phyloP scores from a whole-genome alignment of 2,888 invertebrate genomes.

The Agonopterix alstromeriana region DNA sequence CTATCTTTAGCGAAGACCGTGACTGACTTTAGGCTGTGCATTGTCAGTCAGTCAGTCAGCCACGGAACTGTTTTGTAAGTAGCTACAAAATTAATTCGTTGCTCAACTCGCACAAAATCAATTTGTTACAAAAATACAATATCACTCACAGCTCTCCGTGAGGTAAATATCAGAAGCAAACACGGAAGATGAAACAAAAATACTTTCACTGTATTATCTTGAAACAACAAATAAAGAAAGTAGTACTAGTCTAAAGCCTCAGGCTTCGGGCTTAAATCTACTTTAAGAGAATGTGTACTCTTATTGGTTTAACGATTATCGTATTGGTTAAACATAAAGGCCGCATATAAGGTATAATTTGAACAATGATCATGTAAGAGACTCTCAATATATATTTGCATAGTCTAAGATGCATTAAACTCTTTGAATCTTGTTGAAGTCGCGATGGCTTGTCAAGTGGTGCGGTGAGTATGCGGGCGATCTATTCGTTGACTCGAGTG shows the following conservation, averaged over 20 bases:
- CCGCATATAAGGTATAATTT: too few species aligned
- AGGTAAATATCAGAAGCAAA: slow-evolving; percentile 37
- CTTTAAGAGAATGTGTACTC: too few species aligned
- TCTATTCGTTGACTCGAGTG: slow-evolving; percentile 27
- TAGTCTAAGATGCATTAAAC: slow-evolving; percentile 36
- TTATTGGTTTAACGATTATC: too few species aligned
- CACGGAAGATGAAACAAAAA: slow-evolving; percentile 60
- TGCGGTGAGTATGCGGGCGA: slow-evolving; percentile 53
- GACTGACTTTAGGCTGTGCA: too few species aligned
- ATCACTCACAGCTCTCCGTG: slow-evolving; percentile 23
- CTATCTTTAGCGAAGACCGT: too few species aligned
- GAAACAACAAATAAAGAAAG: neutral
- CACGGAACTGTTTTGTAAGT: too few species aligned
- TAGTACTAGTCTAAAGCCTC: neutral
- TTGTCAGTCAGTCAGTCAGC: too few species aligned
- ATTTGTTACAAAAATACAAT: slow-evolving; percentile 51
- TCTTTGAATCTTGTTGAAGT: slow-evolving; percentile 9
- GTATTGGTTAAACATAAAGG: too few species aligned
- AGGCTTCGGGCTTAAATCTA: too few species aligned
- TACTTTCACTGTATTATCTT: slow-evolving; percentile 16
- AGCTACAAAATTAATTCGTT: slow-evolving; percentile 2
- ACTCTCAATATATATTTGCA: slow-evolving; percentile 30
- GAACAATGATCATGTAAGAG: neutral
- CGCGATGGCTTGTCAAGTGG: slow-evolving; percentile 18
- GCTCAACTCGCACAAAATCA: slow-evolving; percentile 19